phyloP scores from a whole-genome alignment of 2,797 vertebrate genomes.

The Tragopan temminckii region DNA sequence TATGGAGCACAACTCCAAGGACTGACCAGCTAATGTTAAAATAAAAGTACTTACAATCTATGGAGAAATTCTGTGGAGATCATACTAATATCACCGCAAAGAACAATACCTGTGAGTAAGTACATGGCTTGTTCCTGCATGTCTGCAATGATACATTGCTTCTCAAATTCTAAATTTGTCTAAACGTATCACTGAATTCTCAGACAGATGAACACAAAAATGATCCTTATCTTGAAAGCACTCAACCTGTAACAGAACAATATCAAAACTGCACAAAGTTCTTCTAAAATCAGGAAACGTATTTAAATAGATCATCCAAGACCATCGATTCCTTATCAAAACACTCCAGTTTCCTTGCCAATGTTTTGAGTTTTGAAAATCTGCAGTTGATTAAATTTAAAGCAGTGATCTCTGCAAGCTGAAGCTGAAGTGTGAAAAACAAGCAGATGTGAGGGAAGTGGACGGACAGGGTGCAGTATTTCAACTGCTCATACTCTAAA shows the following conservation, averaged over 20 bases:
- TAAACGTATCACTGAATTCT: neutral
- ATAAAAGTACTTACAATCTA: neutral
- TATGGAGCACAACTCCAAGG: neutral
- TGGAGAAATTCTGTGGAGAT: neutral
- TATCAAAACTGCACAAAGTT: fast-evolving
- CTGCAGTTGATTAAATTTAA: neutral
- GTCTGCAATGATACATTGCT: neutral
- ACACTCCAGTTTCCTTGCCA: neutral
- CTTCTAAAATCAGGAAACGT: neutral
- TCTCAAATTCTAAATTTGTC: neutral
- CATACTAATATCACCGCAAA: neutral
- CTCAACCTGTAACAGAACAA: neutral
- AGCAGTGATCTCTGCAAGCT: neutral
- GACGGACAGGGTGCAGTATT: neutral
- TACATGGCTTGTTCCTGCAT: neutral
- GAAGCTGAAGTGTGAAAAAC: neutral
- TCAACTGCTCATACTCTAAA: neutral
- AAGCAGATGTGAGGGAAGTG: neutral
- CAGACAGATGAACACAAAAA: neutral
- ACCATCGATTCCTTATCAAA: neutral
- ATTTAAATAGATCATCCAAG: neutral
- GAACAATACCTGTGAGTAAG: neutral
- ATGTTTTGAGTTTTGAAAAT: neutral
- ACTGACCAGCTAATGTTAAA: neutral
- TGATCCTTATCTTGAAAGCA: neutral